Evolutionary conservation across 2,888 invertebrate genomes (phyloP).

Genomic region (Amblyteles armatorius): DNA sequence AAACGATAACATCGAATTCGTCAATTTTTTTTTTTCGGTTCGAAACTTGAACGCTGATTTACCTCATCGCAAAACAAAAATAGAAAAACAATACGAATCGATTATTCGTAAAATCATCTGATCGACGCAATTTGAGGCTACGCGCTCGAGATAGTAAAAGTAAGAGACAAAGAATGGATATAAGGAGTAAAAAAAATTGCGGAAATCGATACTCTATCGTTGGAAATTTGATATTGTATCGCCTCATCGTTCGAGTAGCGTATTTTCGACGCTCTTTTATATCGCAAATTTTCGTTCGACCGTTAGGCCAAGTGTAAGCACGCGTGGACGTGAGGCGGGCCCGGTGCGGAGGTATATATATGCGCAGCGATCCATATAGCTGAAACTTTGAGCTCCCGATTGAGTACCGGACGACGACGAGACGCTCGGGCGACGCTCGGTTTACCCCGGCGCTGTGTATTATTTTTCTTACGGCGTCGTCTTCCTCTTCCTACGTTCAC

Average conservation of each 20-base stretch:
- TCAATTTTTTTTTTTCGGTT: no score
- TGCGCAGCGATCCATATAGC: conserved; percentile 23
- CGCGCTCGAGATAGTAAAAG: background rate
- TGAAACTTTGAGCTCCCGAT: conserved; percentile 47
- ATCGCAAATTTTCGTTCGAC: conserved; percentile 28
- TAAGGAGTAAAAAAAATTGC: background rate
- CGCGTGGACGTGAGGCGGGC: conserved; percentile 3
- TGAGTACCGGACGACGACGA: conserved; percentile 6
- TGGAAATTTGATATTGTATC: conserved; percentile 51
- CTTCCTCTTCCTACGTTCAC: conserved; percentile 41
- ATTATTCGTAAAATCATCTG: background rate
- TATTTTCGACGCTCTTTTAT: conserved; percentile 19
- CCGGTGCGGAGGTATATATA: background rate
- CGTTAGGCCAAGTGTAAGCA: conserved; percentile 10
- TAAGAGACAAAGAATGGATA: background rate
- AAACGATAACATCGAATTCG: no score
- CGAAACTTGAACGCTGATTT: background rate
- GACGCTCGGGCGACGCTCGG: conserved; percentile 35
- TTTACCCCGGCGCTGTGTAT: conserved; percentile 38
- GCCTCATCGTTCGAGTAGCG: conserved; percentile 24
- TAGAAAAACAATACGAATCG: background rate
- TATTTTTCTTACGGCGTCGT: conserved; percentile 49
- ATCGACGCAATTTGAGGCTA: background rate
- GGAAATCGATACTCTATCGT: conserved; percentile 4
- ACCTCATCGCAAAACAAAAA: no score